Conservation (phyloP, 1,140 invertebrate genomes). For the Thalassaphorura encarpata region DNA sequence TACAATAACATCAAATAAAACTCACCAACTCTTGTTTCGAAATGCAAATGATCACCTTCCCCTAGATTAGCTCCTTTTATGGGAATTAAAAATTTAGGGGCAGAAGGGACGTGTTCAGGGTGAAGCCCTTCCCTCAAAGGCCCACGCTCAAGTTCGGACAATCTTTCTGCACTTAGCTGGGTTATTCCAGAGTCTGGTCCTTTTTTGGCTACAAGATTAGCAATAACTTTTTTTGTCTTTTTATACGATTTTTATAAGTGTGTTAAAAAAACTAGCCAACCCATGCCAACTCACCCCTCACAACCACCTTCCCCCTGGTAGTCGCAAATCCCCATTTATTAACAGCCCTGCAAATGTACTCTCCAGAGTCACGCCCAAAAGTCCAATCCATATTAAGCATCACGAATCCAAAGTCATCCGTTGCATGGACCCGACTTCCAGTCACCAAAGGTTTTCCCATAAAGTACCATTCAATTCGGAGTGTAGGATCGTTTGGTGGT, state of each 20-base stretch:
- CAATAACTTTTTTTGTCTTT: too few species aligned
- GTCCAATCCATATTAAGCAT: constrained; percentile 77
- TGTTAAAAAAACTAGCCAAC: too few species aligned
- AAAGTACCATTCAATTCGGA: constrained; percentile 89
- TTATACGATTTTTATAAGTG: not conserved
- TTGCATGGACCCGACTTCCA: constrained; percentile 76
- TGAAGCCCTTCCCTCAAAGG: constrained; percentile 53
- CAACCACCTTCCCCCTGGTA: constrained; percentile 70
- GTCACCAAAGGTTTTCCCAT: constrained; percentile 52
- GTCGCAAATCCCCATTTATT: constrained; percentile 67
- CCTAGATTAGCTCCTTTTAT: constrained; percentile 58
- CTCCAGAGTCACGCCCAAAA: constrained; percentile 71
- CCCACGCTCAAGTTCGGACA: constrained; percentile 83
- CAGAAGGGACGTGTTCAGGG: too few species aligned
- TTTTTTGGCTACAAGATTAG: too few species aligned
- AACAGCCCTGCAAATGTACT: constrained; percentile 63
- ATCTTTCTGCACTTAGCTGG: constrained; percentile 77
- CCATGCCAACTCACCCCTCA: too few species aligned
- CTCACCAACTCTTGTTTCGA: constrained; percentile 89
- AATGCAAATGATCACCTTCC: constrained; percentile 82
- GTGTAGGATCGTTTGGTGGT: constrained; percentile 76
- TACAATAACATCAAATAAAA: too few species aligned
- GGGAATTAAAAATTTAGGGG: too few species aligned
- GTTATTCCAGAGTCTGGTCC: too few species aligned
- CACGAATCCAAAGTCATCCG: constrained; percentile 89